Conservation (phyloP, 2,888 invertebrate species). For the Agrotis clavis region DNA sequence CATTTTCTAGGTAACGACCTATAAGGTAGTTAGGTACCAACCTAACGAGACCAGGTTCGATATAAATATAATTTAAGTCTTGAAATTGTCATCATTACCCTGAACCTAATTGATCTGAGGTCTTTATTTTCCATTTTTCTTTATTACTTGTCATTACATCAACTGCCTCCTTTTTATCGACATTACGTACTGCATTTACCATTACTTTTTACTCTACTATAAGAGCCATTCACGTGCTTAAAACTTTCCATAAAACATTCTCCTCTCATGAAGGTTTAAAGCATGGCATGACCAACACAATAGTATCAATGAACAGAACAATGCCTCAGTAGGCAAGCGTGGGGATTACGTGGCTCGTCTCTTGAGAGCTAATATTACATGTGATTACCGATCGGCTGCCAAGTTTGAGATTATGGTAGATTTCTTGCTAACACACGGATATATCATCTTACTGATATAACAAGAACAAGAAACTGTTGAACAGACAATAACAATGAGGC, state of each 20-base stretch:
- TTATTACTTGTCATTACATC: too few relatives aligned
- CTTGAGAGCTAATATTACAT: constrained; percentile 10
- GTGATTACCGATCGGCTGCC: constrained; percentile 24
- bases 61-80: too few relatives aligned
- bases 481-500: neutral
- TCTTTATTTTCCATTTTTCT: too few relatives aligned
- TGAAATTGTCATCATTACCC: too few relatives aligned
- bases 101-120: too few relatives aligned
- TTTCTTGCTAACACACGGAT: neutral
- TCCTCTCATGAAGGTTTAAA: neutral
- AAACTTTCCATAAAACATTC: too few relatives aligned
- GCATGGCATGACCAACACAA: neutral
- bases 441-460: neutral
- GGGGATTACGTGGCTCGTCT: neutral
- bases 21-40: too few relatives aligned
- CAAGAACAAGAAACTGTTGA: neutral
- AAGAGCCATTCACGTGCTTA: too few relatives aligned
- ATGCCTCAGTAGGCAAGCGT: constrained; percentile 9
- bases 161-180: too few relatives aligned
- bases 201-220: too few relatives aligned
- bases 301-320: neutral
- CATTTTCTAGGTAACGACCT: neutral
- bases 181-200: too few relatives aligned
- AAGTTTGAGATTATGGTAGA: constrained; percentile 20
- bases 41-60: too few relatives aligned